phyloP scores from a whole-genome alignment of 2,888 invertebrate genomes.

The Lasioglossum marginatum region DNA sequence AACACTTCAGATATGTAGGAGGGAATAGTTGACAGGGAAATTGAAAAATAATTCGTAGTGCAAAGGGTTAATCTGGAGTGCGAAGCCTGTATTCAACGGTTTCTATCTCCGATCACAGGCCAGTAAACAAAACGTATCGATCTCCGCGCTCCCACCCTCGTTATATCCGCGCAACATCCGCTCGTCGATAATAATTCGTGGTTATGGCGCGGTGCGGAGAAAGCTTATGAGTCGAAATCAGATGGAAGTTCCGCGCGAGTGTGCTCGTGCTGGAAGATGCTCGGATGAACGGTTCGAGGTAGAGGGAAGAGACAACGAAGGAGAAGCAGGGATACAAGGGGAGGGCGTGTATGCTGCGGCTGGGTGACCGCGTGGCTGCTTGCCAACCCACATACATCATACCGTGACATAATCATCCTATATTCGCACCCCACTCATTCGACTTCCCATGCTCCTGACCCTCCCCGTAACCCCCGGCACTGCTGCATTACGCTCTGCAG shows the following conservation, averaged over 20 bases:
- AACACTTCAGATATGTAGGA: too few relatives aligned
- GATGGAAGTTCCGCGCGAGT: slow-evolving; percentile 39
- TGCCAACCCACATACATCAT: slow-evolving; percentile 79
- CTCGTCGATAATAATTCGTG: slow-evolving; percentile 42
- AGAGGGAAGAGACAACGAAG: background rate
- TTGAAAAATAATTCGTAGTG: too few relatives aligned
- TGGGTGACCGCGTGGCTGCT: slow-evolving; percentile 76
- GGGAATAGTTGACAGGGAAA: too few relatives aligned
- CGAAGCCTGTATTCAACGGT: background rate
- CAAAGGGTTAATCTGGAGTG: background rate
- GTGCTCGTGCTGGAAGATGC: slow-evolving; percentile 38
- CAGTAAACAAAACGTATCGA: slow-evolving; percentile 32
- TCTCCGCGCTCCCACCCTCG: slow-evolving; percentile 15
- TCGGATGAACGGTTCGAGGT: slow-evolving; percentile 41
- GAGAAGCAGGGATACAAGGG: slow-evolving; percentile 42
- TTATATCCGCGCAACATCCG: slow-evolving; percentile 21
- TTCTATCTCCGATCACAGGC: background rate
- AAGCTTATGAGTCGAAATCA: slow-evolving; percentile 36
- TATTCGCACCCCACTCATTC: slow-evolving; percentile 77
- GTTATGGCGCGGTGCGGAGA: slow-evolving; percentile 21
- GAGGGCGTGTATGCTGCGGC: slow-evolving; percentile 48
- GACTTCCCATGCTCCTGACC: slow-evolving; percentile 68
- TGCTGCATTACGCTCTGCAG: slow-evolving; percentile 73
- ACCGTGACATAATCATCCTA: slow-evolving; percentile 79
- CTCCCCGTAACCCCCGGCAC: slow-evolving; percentile 39